Base-by-base conservation (phyloP, 2,113 vertebrate species). In the Neoarius graeffei region DNA sequence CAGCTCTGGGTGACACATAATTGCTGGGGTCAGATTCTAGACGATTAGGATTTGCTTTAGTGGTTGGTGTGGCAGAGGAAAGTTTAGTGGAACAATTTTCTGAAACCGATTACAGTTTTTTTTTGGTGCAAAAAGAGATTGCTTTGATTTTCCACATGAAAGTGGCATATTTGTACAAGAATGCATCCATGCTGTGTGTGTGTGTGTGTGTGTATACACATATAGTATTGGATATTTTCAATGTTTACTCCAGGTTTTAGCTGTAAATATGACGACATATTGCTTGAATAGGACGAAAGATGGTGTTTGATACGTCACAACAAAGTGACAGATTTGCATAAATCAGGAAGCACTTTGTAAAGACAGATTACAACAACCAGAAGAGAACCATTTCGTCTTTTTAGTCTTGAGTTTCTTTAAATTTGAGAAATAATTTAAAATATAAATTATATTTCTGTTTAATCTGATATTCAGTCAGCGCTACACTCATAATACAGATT, bases 61-160 rank as follows among this genome's bases (percentile, higher is more conserved):
- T 87, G 92, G 88, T 92, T 84, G 5, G 87, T 69, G 83, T 64
- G 91, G 89, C 85, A 89, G 90, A 62, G 42, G 93, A 95, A 95
- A 96, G 94, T 95, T 84, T 95, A 91, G 91, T 95, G 89, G 87
- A 88, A 94, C 94, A 86, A 90, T 92, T 91, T 92, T 57, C 93
- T 91, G 90, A 91, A 86, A 91, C 93, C 82, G 92, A 90, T 83
- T 91, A 90, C 91, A 93, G 90, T 86, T 89, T 84, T 88, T 89
- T 90, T 85, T 77, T 92, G 85, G 11, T 1, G 0, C 71, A 74
- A 76, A 92, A 92, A 91, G 76, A 57, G 76, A 74, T 90, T 35
- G 85, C 79, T 88, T 91, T 92, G 89, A 90, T 90, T 92, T 81
- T 82, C 81, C 71, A 92, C 91, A 93, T 92, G 91, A 94, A 93